A percentile compares a stretch with the other conserved stretches of the same genome.
phyloP scores from a whole-genome alignment of 2,888 invertebrate species.

The Gisinianus flammeolus region DNA sequence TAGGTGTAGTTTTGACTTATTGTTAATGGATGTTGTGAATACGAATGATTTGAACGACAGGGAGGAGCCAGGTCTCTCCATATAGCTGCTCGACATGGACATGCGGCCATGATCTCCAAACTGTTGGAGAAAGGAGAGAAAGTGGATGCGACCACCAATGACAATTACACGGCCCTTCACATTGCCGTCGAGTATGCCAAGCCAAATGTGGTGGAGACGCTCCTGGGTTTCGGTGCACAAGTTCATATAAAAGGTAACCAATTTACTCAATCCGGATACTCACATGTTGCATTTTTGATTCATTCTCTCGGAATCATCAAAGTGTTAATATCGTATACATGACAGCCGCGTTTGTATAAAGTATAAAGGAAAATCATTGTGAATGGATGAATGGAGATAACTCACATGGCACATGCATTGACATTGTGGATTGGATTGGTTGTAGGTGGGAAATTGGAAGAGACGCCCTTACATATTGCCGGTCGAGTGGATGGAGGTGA shows the following conservation, averaged over 20 bases:
- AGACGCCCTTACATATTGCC: conserved; percentile 97
- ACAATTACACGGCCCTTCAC: conserved; percentile 96
- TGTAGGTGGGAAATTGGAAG: conserved; percentile 81
- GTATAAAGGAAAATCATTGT: neutral
- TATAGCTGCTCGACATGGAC: conserved; percentile 95
- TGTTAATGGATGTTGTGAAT: too few relatives aligned
- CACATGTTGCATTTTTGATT: neutral
- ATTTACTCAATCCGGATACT: neutral
- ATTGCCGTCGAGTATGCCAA: conserved; percentile 95
- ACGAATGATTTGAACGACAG: too few relatives aligned
- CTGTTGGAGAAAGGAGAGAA: conserved; percentile 94
- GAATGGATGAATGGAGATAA: conserved; percentile 5
- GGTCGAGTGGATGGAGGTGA: conserved; percentile 89
- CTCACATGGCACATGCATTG: neutral
- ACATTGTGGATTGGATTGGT: neutral
- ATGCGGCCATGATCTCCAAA: conserved; percentile 96
- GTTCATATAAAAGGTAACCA: conserved; percentile 82
- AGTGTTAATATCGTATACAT: conserved; percentile 1
- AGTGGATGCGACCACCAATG: conserved; percentile 93
- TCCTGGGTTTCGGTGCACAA: conserved; percentile 95
- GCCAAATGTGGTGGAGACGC: conserved; percentile 91
- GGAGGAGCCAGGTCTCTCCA: conserved; percentile 96
- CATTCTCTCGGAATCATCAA: neutral
- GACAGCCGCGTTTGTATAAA: neutral
- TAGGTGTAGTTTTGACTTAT: too few relatives aligned